phyloP scores from a whole-genome alignment of 2,888 invertebrate species.

The Spodoptera exigua region DNA sequence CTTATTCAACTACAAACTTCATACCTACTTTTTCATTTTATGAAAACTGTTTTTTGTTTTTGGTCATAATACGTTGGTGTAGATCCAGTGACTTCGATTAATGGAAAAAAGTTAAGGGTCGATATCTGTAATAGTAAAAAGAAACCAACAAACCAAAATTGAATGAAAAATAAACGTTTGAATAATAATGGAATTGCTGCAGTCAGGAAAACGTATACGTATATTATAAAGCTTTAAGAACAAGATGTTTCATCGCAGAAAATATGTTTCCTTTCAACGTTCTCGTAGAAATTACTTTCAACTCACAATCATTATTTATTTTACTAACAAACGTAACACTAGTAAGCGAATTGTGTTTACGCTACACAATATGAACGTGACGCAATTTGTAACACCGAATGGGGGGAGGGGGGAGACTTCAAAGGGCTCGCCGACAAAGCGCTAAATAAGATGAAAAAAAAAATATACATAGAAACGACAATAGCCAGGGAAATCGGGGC shows the following conservation, averaged over 20 bases:
- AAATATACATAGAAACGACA: conserved; percentile 79
- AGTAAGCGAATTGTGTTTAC: conserved; percentile 80
- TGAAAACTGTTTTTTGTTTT: too few relatives aligned
- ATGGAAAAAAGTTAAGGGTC: too few relatives aligned
- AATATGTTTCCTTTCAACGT: conserved; percentile 27
- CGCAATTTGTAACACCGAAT: conserved; percentile 86
- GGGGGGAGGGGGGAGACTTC: conserved; percentile 76
- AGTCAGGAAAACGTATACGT: not conserved
- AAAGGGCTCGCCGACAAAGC: conserved; percentile 88
- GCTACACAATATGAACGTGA: conserved; percentile 80
- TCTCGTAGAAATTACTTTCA: conserved; percentile 37
- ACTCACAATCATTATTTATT: conserved; percentile 49
- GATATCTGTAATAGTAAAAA: too few relatives aligned
- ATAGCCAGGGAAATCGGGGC: conserved; percentile 86
- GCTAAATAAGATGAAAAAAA: conserved; percentile 88
- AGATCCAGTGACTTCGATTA: too few relatives aligned
- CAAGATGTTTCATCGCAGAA: not conserved
- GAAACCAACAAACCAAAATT: too few relatives aligned
- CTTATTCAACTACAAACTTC: too few relatives aligned
- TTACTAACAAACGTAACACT: conserved; percentile 63
- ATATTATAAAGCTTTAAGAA: not conserved
- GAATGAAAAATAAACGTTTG: too few relatives aligned
- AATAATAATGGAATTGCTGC: too few relatives aligned
- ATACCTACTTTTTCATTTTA: too few relatives aligned
- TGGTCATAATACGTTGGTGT: too few relatives aligned